Evolutionary conservation across 2,888 invertebrate species (phyloP), one percentile per base, ranked within the genome.

Genomic region (Philonicus albiceps): DNA sequence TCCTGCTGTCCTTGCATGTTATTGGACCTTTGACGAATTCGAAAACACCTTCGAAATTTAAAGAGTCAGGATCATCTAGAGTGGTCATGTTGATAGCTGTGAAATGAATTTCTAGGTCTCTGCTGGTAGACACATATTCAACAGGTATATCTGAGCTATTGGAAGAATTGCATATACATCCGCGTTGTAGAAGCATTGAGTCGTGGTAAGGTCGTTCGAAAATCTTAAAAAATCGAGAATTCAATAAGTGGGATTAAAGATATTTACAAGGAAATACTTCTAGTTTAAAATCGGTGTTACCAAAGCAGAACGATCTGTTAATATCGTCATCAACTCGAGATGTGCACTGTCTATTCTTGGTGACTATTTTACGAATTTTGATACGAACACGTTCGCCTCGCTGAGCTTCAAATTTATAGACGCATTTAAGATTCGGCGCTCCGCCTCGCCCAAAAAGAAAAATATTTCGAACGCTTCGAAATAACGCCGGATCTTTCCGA

Each of bases 371-470:
- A 90, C 95, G 96, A 85, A 97, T 94, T 86, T 95, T 95, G 80
- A 98, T 93, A 88, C 96, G 95, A 78, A 97, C 95, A 78, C 96
- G 94, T 91, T 97, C 97, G 78, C 96, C 96, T 84, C 95, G 95
- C 90, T 96, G 96, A 0, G 96, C 97, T 92, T 97, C 97, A 90
- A 97, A 97, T 76, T 97, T 96, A 92, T 97, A 97, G 75, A 96
- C 94, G 92, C 98, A 98, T 95, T 96, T 97, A 27, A 97, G 94
- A 92, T 97, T 96, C 88, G 94, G 94, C 8, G 96, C 94, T 40
- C 97, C 97, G 31, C 97, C 97, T 87, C 97, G 93, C 0, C 97
- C 97, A 90, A 96, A 97, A 13, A 97, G 93, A 90, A 97, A 97
- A 53, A 97, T 96, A 90, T 97, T 96, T 89, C 96, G 93, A 0